Evolutionary conservation across 1,140 invertebrate genomes (phyloP).

Genomic region (Ridgeia piscesae): DNA sequence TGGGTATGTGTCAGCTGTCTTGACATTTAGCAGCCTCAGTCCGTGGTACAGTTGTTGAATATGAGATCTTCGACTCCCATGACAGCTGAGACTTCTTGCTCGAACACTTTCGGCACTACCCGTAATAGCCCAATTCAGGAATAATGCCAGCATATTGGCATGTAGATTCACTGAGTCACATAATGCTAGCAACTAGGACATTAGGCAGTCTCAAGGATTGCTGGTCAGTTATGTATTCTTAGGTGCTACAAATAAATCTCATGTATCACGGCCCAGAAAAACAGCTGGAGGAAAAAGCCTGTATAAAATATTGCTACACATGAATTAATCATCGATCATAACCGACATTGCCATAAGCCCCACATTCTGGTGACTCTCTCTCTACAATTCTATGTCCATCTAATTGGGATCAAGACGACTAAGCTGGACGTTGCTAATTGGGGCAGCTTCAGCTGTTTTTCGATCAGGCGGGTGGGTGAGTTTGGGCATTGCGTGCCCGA

Average conservation of each 20-base stretch:
- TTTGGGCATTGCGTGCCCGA: background rate
- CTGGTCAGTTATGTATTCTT: background rate
- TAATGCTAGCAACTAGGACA: background rate
- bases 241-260: background rate
- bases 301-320: background rate
- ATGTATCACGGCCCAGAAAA: background rate
- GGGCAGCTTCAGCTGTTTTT: background rate
- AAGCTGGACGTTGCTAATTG: background rate
- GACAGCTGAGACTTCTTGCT: background rate
- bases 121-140: background rate
- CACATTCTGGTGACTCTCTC: background rate
- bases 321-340: background rate
- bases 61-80: background rate
- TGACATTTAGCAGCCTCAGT: background rate
- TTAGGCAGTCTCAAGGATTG: background rate
- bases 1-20: background rate
- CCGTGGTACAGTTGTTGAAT: background rate
- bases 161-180: background rate
- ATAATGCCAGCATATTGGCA: background rate
- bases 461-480: background rate
- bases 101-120: background rate
- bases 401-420: background rate
- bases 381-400: background rate
- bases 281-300: background rate
- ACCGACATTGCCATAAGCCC: background rate